Evolutionary conservation across 2,113 vertebrate species (phyloP), one percentile per base, ranked within the genome.

Genomic region (Notiomystis cincta): DNA sequence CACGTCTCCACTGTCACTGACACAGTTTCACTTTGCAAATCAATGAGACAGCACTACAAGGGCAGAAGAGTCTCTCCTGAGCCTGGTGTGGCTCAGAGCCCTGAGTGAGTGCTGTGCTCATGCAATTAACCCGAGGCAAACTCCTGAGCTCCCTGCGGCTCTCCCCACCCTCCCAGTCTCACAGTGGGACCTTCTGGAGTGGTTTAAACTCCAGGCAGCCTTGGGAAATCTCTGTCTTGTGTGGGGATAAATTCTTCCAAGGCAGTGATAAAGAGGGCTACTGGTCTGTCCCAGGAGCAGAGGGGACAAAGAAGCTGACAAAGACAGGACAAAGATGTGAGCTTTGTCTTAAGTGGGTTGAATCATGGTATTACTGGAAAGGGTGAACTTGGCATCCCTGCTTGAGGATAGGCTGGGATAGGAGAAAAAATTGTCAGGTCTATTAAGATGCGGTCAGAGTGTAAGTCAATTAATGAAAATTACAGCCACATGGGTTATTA

Each of bases 391-490:
- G 56, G n/a, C 51, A 82, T 35, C 57, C 45, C 33, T 77, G 10
- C 47, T 85, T 65, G 25, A 22, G 90, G 79, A 64, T 9, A 82
- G 78, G 13, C 38, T 69, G 57, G 48, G 81, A 71, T 56, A 51
- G 81, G 73, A 87, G 57, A 76, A 82, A 92, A 96, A 93, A 85
- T 33, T 78, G 53, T 82, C 66, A 64, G 35, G 50, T 91, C 53
- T 85, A 27, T 87, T 80, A 94, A 95, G 67, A 91, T 60, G 70
- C 0, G 14, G 89, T 72, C 87, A 80, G 65, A 82, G n/a, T 82
- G n/a, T 90, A 72, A 85, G 70, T 80, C 69, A 96, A 37, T 94
- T 90, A 90, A 94, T 76, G 58, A 95, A 82, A 90, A 77, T 86
- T 82, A 84, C 57, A 90, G 81, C 61, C 64, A 90, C 11, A 4